Evolutionary conservation across 92 coral and sea anemone species (phyloP).

Genomic region (Palythoa grandiflora): DNA sequence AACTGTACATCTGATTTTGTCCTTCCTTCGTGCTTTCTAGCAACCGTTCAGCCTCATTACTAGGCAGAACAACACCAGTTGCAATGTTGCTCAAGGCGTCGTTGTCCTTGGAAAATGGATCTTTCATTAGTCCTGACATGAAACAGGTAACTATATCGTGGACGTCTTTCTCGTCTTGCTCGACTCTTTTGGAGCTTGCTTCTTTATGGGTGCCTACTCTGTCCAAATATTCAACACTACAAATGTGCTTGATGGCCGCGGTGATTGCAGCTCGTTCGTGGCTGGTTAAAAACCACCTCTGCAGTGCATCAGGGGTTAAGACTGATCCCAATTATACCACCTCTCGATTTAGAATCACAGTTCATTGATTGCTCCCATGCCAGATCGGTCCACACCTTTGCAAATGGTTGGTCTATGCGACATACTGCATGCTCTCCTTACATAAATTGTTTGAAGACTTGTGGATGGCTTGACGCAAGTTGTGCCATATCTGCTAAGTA

Average conservation of each 20-base stretch:
- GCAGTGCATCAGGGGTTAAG: no score
- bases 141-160: constrained; percentile 55
- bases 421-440: no score
- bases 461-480: no score
- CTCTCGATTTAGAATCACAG: no score
- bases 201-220: constrained; percentile 40
- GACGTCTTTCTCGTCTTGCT: constrained; percentile 58
- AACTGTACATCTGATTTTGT: constrained; percentile 35
- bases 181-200: constrained; percentile 45
- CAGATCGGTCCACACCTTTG: constrained; percentile 18
- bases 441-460: no score
- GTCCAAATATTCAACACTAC: constrained; percentile 43
- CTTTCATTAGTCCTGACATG: constrained; percentile 46
- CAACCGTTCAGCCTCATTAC: constrained; percentile 45
- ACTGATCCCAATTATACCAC: no score
- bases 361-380: constrained; percentile 1
- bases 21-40: constrained; percentile 38
- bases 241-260: constrained; percentile 64
- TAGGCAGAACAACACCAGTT: constrained; percentile 63
- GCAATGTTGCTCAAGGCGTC: constrained; percentile 64
- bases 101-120: constrained; percentile 58
- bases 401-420: no score
- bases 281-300: no score
- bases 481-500: constrained; percentile 27
- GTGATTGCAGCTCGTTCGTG: constrained; percentile 54